A percentile compares a stretch with the other conserved stretches of the same genome.
These are phyloP conservation scores for Neocrepidodera transversa DNA, from an alignment of 2,888 invertebrate species.

Conservation along the genomic window DNA sequence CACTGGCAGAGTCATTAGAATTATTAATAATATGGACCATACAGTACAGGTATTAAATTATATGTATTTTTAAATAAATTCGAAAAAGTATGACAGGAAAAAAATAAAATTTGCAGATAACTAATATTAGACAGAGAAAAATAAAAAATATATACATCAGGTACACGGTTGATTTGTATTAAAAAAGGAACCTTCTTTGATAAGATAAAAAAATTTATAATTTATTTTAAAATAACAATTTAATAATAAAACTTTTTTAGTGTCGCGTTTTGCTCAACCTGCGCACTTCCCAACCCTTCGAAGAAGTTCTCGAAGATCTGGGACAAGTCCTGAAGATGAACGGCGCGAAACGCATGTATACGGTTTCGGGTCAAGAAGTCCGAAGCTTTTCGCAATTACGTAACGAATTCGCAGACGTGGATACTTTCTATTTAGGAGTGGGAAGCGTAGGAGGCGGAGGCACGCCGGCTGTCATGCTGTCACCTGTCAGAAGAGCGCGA, in stretches of 20 bases:
- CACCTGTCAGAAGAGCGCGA: constrained; percentile 72
- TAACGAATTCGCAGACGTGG: constrained; percentile 90
- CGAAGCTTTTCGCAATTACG: constrained; percentile 92
- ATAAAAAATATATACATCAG: too few species aligned
- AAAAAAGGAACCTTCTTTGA: too few species aligned
- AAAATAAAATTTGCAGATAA: too few species aligned
- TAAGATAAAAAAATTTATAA: too few species aligned
- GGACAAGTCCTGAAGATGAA: constrained; percentile 93
- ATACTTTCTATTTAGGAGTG: constrained; percentile 84
- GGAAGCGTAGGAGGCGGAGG: constrained; percentile 58
- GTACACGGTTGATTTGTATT: too few species aligned
- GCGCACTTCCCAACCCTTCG: constrained; percentile 91
- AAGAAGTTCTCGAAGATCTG: constrained; percentile 91
- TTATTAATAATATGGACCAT: constrained; percentile 93
- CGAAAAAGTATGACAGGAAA: too few species aligned
- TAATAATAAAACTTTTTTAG: too few species aligned
- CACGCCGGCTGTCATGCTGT: constrained; percentile 61
- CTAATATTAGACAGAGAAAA: too few species aligned
- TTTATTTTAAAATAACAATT: too few species aligned
- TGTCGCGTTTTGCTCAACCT: constrained; percentile 91
- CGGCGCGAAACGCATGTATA: constrained; percentile 90
- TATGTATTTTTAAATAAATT: too few species aligned
- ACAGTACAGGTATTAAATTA: constrained; percentile 79
- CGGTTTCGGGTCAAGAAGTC: constrained; percentile 91
- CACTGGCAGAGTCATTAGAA: constrained; percentile 86